A percentile compares a stretch with the other conserved stretches of the same genome.
Evolutionary conservation across 1,140 invertebrate species (phyloP).

Genomic region (Mycetomoellerius zeteki): DNA sequence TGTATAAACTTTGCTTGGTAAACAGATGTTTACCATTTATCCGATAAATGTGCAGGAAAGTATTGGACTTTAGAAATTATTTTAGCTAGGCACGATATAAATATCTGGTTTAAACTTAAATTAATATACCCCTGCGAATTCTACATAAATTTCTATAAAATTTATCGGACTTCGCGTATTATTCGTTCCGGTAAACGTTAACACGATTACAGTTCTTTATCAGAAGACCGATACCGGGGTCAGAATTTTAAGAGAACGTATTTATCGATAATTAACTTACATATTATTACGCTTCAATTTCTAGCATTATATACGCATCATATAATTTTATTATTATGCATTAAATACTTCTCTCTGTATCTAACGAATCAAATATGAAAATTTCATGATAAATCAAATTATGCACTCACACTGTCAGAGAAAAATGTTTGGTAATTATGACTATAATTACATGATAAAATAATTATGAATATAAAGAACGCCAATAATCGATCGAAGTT

Average conservation of each 20-base stretch:
- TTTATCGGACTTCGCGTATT: slow-evolving; percentile 30
- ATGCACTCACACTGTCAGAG: no score
- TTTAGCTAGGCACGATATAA: background rate
- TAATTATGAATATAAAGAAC: no score
- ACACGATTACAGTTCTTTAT: background rate
- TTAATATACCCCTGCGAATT: background rate
- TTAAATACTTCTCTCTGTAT: background rate
- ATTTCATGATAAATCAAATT: background rate
- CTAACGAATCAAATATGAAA: background rate
- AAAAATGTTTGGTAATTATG: background rate
- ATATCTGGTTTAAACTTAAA: slow-evolving; percentile 5
- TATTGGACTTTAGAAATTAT: slow-evolving; percentile 43
- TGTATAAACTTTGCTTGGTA: background rate
- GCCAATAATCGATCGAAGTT: no score
- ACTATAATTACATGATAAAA: no score
- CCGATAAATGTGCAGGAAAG: slow-evolving; percentile 6
- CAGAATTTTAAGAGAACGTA: slow-evolving; percentile 17
- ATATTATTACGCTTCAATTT: background rate
- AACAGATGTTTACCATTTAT: background rate
- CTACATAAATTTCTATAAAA: slow-evolving; percentile 10
- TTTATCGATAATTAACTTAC: slow-evolving; percentile 44
- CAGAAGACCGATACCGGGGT: background rate
- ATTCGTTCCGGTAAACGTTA: background rate
- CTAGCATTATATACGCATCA: background rate
- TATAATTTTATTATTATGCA: background rate